A percentile compares a stretch with the other conserved stretches of the same genome.
phyloP scores from a whole-genome alignment of 2,797 vertebrate genomes.

The Phrynocephalus guinanensis region DNA sequence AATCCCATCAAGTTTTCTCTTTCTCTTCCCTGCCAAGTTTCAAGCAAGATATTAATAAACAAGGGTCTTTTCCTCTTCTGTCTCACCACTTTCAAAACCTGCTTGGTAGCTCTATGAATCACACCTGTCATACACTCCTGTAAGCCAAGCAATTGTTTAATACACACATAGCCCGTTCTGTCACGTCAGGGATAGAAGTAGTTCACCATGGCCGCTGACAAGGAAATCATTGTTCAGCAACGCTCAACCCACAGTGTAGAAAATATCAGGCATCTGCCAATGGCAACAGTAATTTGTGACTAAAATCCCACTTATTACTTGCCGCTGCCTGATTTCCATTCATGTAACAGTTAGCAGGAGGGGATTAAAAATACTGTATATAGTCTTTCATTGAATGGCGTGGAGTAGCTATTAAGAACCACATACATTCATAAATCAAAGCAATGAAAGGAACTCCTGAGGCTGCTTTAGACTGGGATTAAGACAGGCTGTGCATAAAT shows the following conservation, averaged over 20 bases:
- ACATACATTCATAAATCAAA: not conserved
- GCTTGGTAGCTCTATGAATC: not conserved
- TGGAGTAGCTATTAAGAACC: not conserved
- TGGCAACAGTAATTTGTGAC: not conserved
- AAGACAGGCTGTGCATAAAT: not conserved
- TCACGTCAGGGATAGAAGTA: not conserved
- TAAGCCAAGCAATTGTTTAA: not conserved
- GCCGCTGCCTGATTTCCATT: not conserved
- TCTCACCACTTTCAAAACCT: slow-evolving; percentile 15
- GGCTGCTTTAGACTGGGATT: not conserved
- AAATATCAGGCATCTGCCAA: not conserved
- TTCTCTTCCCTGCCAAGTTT: not conserved
- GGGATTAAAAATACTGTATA: not conserved
- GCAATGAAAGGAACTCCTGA: not conserved
- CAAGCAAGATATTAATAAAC: not conserved
- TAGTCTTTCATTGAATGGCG: not conserved
- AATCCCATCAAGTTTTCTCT: fast-evolving
- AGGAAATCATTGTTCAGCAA: not conserved
- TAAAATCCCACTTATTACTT: not conserved
- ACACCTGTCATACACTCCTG: not conserved
- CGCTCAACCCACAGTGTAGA: not conserved
- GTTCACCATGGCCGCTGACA: not conserved
- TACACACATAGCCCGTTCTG: not conserved
- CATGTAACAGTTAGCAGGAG: not conserved
- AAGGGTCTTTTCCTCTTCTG: not conserved